Conservation (phyloP, 1,140 invertebrate genomes). For the Sweltsa coloradensis region DNA sequence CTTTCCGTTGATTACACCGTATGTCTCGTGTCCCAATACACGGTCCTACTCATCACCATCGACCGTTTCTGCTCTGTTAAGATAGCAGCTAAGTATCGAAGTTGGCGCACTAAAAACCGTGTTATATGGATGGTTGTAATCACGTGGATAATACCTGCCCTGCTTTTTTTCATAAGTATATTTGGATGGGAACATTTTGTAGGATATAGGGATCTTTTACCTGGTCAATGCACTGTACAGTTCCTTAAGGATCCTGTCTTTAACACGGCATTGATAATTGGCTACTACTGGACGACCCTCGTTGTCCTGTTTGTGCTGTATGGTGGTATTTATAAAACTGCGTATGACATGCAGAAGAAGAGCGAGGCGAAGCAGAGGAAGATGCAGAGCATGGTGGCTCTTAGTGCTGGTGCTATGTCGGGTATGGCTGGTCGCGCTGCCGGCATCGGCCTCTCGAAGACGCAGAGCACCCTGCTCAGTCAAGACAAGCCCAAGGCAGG, state of each 20-base stretch:
- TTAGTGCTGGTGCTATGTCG: slow-evolving; percentile 76
- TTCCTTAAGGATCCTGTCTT: slow-evolving; percentile 97
- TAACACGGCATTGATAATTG: slow-evolving; percentile 94
- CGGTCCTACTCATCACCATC: slow-evolving; percentile 95
- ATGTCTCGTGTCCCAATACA: slow-evolving; percentile 97
- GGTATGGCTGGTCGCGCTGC: slow-evolving; percentile 79
- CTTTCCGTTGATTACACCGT: slow-evolving; percentile 98
- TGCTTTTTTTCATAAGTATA: slow-evolving; percentile 96
- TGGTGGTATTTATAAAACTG: slow-evolving; percentile 95
- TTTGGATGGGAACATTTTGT: slow-evolving; percentile 99
- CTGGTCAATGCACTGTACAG: slow-evolving; percentile 90
- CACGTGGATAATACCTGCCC: slow-evolving; percentile 94
- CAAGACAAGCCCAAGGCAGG: slow-evolving; percentile 52
- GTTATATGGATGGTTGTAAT: slow-evolving; percentile 90
- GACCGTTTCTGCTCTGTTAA: slow-evolving; percentile 99
- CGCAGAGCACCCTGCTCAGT: slow-evolving; percentile 52
- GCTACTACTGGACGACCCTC: slow-evolving; percentile 95
- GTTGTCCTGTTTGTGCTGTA: slow-evolving; percentile 90
- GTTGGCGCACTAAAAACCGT: slow-evolving; percentile 90
- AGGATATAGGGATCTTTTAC: slow-evolving; percentile 73
- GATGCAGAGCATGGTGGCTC: slow-evolving; percentile 85
- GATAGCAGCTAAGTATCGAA: slow-evolving; percentile 93
- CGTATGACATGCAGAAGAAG: slow-evolving; percentile 96
- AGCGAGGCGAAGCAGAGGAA: slow-evolving; percentile 89
- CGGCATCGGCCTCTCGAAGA: slow-evolving; percentile 69